Percentiles rank a stretch among this genome's conserved stretches.
Conservation (phyloP, 2,113 vertebrate genomes). For the Oryzias melastigma region DNA sequence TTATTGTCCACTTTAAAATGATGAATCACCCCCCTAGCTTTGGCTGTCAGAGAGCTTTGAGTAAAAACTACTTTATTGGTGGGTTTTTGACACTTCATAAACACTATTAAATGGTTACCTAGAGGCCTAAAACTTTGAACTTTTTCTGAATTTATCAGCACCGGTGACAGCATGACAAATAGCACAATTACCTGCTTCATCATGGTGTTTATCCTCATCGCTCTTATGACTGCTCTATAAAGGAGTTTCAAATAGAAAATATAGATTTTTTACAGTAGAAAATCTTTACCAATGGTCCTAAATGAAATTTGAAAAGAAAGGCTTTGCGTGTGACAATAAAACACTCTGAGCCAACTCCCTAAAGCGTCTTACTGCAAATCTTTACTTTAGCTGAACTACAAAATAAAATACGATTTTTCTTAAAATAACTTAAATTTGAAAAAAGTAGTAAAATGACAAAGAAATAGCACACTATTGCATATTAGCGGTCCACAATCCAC, state of each 20-base stretch:
- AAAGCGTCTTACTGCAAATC: not conserved
- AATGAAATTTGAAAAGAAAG: slow-evolving; percentile 5
- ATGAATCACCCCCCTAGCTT: slow-evolving; percentile 42
- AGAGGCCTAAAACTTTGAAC: slow-evolving; percentile 38
- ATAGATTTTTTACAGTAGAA: slow-evolving; percentile 42
- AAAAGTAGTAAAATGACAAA: no score
- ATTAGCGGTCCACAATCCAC: not conserved
- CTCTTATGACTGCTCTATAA: slow-evolving; percentile 25
- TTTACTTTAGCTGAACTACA: no score
- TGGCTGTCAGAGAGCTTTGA: slow-evolving; percentile 12
- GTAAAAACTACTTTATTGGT: slow-evolving; percentile 39
- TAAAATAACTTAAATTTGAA: no score
- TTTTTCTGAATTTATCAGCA: slow-evolving; percentile 47
- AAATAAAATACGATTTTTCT: no score
- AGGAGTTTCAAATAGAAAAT: slow-evolving; percentile 44
- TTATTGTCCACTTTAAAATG: slow-evolving; percentile 19
- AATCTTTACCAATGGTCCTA: slow-evolving; percentile 22
- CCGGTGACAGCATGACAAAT: slow-evolving; percentile 61
- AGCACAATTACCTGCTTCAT: slow-evolving; percentile 56
- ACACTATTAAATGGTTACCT: slow-evolving; percentile 30
- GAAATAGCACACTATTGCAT: not conserved
- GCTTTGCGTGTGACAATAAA: not conserved
- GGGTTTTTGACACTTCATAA: slow-evolving; percentile 15
- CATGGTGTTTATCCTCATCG: slow-evolving; percentile 52
- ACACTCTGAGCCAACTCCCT: not conserved